These are phyloP conservation scores for Mormyrops attenuatus DNA, from an alignment of 2,797 vertebrate genomes.

Conservation along the genomic window DNA sequence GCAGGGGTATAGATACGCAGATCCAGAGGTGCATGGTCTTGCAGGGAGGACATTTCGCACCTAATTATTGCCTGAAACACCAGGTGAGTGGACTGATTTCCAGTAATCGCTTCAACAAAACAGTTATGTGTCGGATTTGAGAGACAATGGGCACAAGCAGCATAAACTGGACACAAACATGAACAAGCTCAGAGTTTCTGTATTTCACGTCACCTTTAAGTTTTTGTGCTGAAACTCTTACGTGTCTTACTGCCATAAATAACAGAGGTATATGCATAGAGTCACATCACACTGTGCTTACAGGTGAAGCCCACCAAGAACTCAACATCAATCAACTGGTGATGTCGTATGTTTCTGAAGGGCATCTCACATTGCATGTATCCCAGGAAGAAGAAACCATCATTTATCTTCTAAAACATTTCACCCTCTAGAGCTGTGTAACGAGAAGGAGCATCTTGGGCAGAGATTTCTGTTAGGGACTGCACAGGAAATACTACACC, in stretches of 20 bases:
- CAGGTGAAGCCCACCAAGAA: background rate
- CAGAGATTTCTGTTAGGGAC: background rate
- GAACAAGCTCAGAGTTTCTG: background rate
- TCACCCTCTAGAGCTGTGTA: background rate
- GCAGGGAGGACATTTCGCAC: background rate
- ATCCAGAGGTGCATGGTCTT: background rate
- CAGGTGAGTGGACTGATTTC: background rate
- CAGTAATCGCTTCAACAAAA: background rate
- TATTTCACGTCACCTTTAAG: background rate
- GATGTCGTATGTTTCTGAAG: background rate
- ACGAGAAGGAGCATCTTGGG: background rate
- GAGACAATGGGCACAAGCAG: background rate
- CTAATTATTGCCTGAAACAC: background rate
- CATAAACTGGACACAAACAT: background rate
- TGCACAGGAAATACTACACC: background rate
- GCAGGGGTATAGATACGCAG: background rate
- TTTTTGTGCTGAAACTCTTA: background rate
- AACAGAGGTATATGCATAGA: background rate
- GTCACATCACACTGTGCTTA: background rate
- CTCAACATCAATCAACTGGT: background rate
- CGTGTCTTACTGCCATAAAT: background rate
- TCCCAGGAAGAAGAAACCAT: background rate
- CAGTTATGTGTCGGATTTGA: background rate
- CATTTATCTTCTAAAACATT: background rate
- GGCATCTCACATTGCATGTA: background rate